phyloP scores from a whole-genome alignment of 2,113 vertebrate species.

The Anguilla rostrata region DNA sequence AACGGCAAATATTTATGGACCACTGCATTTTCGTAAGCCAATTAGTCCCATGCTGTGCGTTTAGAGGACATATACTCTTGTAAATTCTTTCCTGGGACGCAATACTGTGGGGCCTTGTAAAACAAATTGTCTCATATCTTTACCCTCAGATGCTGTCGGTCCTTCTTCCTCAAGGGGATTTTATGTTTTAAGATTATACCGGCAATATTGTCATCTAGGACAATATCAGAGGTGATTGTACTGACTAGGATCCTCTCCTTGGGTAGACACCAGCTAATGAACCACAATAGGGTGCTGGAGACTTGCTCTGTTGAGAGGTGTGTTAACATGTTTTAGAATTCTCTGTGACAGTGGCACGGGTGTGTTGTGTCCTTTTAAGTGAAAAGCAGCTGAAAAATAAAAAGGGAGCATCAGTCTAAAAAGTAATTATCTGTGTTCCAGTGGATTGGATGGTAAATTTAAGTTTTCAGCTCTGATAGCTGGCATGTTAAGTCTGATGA shows the following conservation, averaged over 20 bases:
- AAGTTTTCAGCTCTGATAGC: slow-evolving; percentile 71
- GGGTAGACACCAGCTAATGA: no score
- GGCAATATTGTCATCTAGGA: not conserved
- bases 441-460: slow-evolving; percentile 79
- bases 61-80: not conserved
- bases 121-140: not conserved
- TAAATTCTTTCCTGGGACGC: not conserved
- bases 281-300: not conserved
- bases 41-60: not conserved
- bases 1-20: not conserved
- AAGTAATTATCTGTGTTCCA: slow-evolving; percentile 78
- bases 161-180: not conserved
- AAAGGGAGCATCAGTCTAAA: slow-evolving; percentile 66
- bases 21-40: not conserved
- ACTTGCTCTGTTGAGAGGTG: not conserved
- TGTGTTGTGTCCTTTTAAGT: not conserved
- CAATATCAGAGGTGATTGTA: not conserved
- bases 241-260: not conserved
- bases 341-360: not conserved
- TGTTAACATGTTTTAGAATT: not conserved
- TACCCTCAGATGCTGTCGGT: not conserved
- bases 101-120: not conserved
- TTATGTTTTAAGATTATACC: not conserved
- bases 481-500: slow-evolving; percentile 82
- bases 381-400: slow-evolving; percentile 29